Evolutionary conservation across 2,888 invertebrate species (phyloP), one percentile per base, ranked within the genome.

Genomic region (Pyrocoelia pectoralis): DNA sequence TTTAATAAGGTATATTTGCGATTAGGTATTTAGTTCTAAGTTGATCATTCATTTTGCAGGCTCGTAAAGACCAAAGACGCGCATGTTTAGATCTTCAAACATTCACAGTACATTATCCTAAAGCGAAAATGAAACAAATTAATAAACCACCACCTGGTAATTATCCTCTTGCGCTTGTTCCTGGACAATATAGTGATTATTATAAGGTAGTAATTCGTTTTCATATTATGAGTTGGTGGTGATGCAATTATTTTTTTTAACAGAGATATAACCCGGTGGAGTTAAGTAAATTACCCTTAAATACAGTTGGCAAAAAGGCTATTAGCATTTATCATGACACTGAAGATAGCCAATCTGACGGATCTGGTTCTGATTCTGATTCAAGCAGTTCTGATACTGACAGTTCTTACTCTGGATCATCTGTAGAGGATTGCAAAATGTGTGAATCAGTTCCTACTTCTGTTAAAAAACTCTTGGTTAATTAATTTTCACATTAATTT

Each of bases 41-140:
- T n/a, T 33, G n/a, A 33, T n/a, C 9, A 33, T n/a, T 33, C 33
- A 33, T n/a, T n/a, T 33, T 72, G 12, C 33, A 79, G 78, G 71
- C 85, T n/a, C 85, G 93, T 15, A 88, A 87, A 71, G 92, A 93
- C 64, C 89, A 92, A 68, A 85, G 95, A 38, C 85, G 89, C 56
- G 92, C 92, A 33, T 95, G 93, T 76, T 91, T 95, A 78, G 98
- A 99, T 84, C 85, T 98, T 71, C 98, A 98, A 84, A 95, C 94
- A 48, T 89, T 92, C 72, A 92, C 92, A 0, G 86, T 97, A 67
- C 94, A 94, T 79, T 89, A 89, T 77, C 94, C 93, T 2, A 86
- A 84, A 70, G 85, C 84, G 53, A 79, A 74, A 67, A 73, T 77
- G 65, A 78, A 78, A 59, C 73, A 75, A 40, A 79, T 84, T 13